phyloP scores from a whole-genome alignment of 2,113 vertebrate species.

The Chrysochloris asiatica region DNA sequence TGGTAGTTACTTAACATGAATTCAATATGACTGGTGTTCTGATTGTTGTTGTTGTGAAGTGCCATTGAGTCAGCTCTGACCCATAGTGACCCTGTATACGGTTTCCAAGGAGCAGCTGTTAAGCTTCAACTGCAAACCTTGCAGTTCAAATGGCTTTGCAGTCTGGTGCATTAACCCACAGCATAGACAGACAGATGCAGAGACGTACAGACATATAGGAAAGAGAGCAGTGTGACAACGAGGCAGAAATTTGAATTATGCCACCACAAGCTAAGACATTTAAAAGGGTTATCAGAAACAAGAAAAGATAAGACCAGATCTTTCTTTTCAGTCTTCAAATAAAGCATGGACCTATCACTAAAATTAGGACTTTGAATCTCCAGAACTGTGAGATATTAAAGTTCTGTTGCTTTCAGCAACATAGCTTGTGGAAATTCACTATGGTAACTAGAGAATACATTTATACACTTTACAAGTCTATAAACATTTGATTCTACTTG shows the following conservation, averaged over 20 bases:
- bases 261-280: neutral
- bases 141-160: too few species aligned
- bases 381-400: neutral
- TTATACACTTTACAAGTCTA: neutral
- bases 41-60: too few species aligned
- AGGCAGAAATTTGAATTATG: neutral
- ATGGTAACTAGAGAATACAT: neutral
- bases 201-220: too few species aligned
- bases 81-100: too few species aligned
- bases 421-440: neutral
- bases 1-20: neutral
- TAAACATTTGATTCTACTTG: neutral
- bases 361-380: neutral
- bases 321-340: neutral
- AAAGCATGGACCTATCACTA: neutral
- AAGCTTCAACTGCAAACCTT: too few species aligned
- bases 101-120: too few species aligned
- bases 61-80: too few species aligned
- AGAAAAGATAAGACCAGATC: neutral
- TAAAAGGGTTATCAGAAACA: neutral
- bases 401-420: neutral
- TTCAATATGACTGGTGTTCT: neutral
- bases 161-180: too few species aligned
- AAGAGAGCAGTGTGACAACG: neutral
- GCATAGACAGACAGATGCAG: neutral